Percentiles rank a stretch among this genome's conserved stretches.
phyloP scores from a whole-genome alignment of 2,113 vertebrate species.

The human region DNA sequence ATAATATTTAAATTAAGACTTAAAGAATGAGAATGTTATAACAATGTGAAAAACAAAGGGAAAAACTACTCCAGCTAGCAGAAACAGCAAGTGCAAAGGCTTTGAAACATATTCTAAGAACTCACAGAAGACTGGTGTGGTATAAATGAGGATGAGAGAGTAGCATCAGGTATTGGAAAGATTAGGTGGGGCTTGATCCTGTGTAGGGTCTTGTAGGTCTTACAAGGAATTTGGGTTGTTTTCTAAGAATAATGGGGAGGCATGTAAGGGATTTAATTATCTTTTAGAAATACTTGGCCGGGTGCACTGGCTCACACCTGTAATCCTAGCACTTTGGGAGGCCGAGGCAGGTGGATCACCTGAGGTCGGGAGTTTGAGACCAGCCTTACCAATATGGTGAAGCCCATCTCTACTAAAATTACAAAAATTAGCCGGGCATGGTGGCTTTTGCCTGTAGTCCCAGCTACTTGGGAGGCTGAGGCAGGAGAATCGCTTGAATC shows the following conservation, averaged over 20 bases:
- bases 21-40: slow-evolving; percentile 16
- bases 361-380: not conserved
- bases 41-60: not conserved
- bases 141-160: not conserved
- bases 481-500: not conserved
- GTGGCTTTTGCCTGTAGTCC: not conserved
- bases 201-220: not conserved
- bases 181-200: not conserved
- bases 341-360: not conserved
- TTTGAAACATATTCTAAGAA: not conserved
- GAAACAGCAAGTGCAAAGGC: not conserved
- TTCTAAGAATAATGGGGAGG: not conserved
- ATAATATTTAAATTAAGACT: not conserved
- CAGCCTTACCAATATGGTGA: not conserved
- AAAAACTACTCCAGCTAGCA: not conserved
- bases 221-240: not conserved
- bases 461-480: not conserved
- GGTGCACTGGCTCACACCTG: not conserved
- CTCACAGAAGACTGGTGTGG: not conserved
- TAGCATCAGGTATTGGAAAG: not conserved
- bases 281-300: not conserved
- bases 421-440: not conserved
- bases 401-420: not conserved
- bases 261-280: slow-evolving; percentile 36
- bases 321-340: not conserved